Evolutionary conservation across 2,888 invertebrate species (phyloP).

Genomic region (Heliconius cydno): DNA sequence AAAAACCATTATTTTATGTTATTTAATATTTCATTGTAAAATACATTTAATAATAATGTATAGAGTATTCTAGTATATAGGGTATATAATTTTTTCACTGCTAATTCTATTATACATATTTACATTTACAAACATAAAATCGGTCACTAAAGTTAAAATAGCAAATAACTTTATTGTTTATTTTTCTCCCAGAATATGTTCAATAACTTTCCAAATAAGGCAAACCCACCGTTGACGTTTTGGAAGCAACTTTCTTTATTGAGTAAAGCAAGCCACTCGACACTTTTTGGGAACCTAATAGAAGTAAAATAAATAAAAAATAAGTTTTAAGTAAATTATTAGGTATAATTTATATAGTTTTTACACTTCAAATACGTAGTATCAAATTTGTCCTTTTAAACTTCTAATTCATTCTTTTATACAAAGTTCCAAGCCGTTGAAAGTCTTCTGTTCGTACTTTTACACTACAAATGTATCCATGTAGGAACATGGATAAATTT

Average conservation of each 20-base stretch:
- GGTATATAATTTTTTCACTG: neutral
- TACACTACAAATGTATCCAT: too few species aligned
- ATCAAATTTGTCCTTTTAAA: too few species aligned
- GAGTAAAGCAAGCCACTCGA: slow-evolving; percentile 55
- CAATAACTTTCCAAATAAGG: slow-evolving; percentile 47
- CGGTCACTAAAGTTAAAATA: neutral
- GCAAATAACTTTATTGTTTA: slow-evolving; percentile 40
- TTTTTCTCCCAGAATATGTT: slow-evolving; percentile 55
- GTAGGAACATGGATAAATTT: too few species aligned
- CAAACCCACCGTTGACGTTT: slow-evolving; percentile 52
- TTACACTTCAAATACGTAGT: too few species aligned
- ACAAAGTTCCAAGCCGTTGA: too few species aligned
- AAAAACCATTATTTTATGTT: neutral
- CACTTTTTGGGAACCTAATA: slow-evolving; percentile 55
- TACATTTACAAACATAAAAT: neutral
- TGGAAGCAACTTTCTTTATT: slow-evolving; percentile 55
- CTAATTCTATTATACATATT: neutral
- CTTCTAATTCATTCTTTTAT: too few species aligned
- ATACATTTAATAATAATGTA: neutral
- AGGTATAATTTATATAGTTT: too few species aligned
- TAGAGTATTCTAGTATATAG: neutral
- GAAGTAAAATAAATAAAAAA: neutral
- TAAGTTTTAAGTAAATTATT: too few species aligned
- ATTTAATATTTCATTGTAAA: neutral
- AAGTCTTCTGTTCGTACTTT: too few species aligned